Evolutionary conservation across 2,888 invertebrate species (phyloP), one percentile per base, ranked within the genome.

Genomic region (Azorinus chamasolen): DNA sequence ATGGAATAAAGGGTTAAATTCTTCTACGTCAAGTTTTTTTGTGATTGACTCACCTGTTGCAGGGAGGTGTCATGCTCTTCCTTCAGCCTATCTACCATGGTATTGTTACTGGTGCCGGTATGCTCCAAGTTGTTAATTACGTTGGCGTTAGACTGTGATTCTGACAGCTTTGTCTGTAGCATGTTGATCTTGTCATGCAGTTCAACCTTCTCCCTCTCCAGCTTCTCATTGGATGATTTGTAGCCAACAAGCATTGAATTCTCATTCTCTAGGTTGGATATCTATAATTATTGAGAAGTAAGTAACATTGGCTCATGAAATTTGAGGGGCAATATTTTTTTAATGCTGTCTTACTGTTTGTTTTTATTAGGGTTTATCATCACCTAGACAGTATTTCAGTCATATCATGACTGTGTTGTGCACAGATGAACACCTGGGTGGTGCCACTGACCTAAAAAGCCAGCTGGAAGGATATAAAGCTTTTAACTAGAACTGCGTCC

Each of bases 41-140:
- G n/a, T n/a, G n/a, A n/a, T n/a, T n/a, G n/a, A n/a, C 81, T 54
- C 37, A 93, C 89, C 91, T 94, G 88, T 51, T 81, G 74, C 20
- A 83, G 64, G n/a, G 82, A 78, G 12, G 78, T 46, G 18, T 83
- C 80, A 46, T 83, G 86, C n/a, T 89, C 90, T 48, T 87, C 83
- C 69, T 83, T 84, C 45, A 88, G 63, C 50, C 83, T 74, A n/a
- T 77, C 57, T 14, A 85, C 73, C 0, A 73, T 57, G n/a, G 75
- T 59, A 68, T 84, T 85, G 24, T 75, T 74, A 12, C 53, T 55
- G 18, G 24, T 59, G 14, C 48, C 62, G 8, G 70, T 46, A 45
- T 32, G 50, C 4, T 70, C 76, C 3, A 54, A 39, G 25, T 71
- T 81, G 50, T 54, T 81, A 22, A 74, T 74, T 2, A 77, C 62